Evolutionary conservation across 2,797 vertebrate genomes (phyloP).

Genomic region (Rhabdomys pumilio): DNA sequence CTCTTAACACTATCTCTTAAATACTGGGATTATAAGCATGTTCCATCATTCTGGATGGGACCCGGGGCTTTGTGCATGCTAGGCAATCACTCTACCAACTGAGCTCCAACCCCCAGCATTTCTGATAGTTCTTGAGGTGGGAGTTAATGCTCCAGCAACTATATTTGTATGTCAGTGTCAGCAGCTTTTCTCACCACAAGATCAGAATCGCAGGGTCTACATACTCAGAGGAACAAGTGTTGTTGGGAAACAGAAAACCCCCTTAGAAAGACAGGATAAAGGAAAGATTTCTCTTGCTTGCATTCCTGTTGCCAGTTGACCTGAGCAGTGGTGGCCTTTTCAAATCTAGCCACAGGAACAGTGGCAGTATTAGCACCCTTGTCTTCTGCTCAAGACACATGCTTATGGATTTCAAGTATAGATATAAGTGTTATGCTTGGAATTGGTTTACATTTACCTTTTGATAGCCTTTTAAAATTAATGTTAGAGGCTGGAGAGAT

Average conservation of each 20-base stretch:
- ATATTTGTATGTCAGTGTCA: not conserved
- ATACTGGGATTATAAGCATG: not conserved
- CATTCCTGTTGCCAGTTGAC: not conserved
- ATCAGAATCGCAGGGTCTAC: not conserved
- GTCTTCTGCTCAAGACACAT: not conserved
- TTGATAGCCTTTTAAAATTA: conserved; percentile 41
- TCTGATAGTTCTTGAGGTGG: not conserved
- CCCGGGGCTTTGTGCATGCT: not conserved
- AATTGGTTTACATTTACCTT: conserved; percentile 35
- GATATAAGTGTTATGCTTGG: not conserved
- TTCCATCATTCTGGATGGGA: not conserved
- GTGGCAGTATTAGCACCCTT: not conserved
- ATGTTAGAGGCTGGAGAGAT: not conserved
- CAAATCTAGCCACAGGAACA: not conserved
- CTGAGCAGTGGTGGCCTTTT: not conserved
- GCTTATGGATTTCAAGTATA: not conserved
- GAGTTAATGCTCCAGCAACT: not conserved
- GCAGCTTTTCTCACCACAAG: conserved; percentile 43
- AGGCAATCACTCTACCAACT: not conserved
- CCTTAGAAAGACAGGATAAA: conserved; percentile 3
- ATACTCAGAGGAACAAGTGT: not conserved
- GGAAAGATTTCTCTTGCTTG: conserved; percentile 55
- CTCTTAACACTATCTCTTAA: not conserved
- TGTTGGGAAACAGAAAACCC: conserved; percentile 43
- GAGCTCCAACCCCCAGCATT: not conserved